Evolutionary conservation across 2,888 invertebrate genomes (phyloP), one percentile per base, ranked within the genome.

Genomic region (Eilema griseolum): DNA sequence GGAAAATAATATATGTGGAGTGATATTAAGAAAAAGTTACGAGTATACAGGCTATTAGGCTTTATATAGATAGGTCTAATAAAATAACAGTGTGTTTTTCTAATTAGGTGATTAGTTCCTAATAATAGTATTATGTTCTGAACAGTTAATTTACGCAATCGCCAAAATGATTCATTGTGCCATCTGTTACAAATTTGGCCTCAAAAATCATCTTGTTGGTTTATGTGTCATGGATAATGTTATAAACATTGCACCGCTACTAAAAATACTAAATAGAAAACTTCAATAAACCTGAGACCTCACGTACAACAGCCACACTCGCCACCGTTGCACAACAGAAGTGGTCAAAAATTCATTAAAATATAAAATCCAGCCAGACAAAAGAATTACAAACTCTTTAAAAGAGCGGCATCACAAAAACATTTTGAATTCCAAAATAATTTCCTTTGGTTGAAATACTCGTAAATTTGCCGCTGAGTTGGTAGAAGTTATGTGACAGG

Each of bases 391-490:
- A 26, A 69, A n/a, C 24, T 26, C 41, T 33, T 33, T 37, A 12
- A 11, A 46, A 69, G n/a, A 24, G n/a, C 37, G 20, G 0, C 28
- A n/a, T 37, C 33, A 60, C 69, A 66, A 69, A 66, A 70, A 66
- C 66, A 66, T 70, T 46, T 57, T 57, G 61, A 56, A 70, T 70
- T 70, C 62, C 63, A 62, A 70, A 70, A 70, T 70, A 67, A 70
- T 70, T 70, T 66, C 66, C 62, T 66, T 46, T 67, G 26, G 37
- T 37, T 56, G 61, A 57, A 66, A 70, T 41, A 57, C 62, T 70
- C 67, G 68, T 74, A 74, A 70, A 74, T 74, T 66, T 67, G 11
- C 41, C 62, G 70, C 28, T 67, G 70, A 70, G 70, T 33, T 66
- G 41, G 63, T 52, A 23, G 52, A 69, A 69, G 60, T 69, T 69